Evolutionary conservation across 2,888 invertebrate genomes (phyloP).

Genomic region (Luperina nickerlii): DNA sequence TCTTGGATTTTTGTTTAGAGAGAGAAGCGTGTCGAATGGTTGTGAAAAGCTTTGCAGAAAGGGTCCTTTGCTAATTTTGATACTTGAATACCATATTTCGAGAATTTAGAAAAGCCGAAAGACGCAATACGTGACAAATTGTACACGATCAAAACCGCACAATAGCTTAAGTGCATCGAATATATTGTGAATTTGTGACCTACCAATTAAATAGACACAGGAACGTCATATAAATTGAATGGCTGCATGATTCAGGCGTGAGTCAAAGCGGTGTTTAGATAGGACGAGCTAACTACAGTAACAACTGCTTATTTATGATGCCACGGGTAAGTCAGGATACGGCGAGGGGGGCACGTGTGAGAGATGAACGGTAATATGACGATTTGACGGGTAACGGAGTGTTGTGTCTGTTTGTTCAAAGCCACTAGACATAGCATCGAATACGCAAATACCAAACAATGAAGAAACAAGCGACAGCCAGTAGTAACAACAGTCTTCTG

Average conservation of each 20-base stretch:
- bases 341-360: conserved; percentile 31
- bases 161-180: conserved; percentile 7
- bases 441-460: background rate
- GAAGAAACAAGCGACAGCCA: background rate
- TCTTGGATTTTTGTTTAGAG: background rate
- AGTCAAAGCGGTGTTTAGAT: conserved; percentile 78
- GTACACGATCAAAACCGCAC: background rate
- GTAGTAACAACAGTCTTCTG: background rate
- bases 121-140: background rate
- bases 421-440: background rate
- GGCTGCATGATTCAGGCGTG: conserved; percentile 76
- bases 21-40: background rate
- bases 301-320: conserved; percentile 82
- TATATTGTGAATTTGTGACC: conserved; percentile 27
- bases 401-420: background rate
- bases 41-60: background rate
- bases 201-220: conserved; percentile 36
- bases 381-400: background rate
- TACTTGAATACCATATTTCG: background rate
- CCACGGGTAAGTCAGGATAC: conserved; percentile 51
- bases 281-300: conserved; percentile 75
- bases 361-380: conserved; percentile 7
- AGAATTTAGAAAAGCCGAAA: background rate
- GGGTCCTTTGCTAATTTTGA: background rate
- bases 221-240: conserved; percentile 31